Evolutionary conservation across 2,113 vertebrate species (phyloP), one percentile per base, ranked within the genome.

Genomic region (Datnioides undecimradiatus): DNA sequence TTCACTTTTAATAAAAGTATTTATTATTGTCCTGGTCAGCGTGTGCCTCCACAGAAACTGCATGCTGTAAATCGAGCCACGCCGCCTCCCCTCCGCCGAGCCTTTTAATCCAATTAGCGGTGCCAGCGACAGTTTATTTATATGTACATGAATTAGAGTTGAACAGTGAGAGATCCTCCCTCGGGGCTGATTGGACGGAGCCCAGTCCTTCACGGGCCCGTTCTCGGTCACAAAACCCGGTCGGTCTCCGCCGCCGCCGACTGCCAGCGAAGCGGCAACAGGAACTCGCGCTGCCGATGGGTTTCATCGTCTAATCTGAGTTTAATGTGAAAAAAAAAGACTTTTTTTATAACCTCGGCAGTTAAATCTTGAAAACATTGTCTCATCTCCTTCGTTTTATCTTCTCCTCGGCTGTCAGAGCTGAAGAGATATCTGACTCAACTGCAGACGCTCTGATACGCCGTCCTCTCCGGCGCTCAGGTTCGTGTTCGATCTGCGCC

Each of bases 31-130:
- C 16, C 5, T 8, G 11, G 34, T 58, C 41, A 41, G 9, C 60
- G 38, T 60, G 12, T 8, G 38, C 10, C 9, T 36, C 62, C 10
- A 25, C 8, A 27, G 40, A 23, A 23, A 49, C 21, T 3, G 19
- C 25, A 17, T 40, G 68, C 49, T 70, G 58, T 77, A 68, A 82
- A 80, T 87, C 79, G 79, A 67, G 52, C 36, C 55, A 19, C 25
- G 72, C 41, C 48, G 59, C 79, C 41, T 43, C 79, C 62, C 52
- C 49, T 69, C 82, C 27, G 72, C 49, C 55, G 6, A 80, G 83
- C 74, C 79, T 86, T 92, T 91, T 86, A 86, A 93, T 93, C 87
- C 84, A 90, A 90, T 94, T 91, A 93, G 87, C 91, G 85, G 80
- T 73, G 67, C 64, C 73, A 64, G 67, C 63, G 58, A 82, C 88